A percentile compares a stretch with the other conserved stretches of the same genome.
These are phyloP conservation scores for Andinoacara biseriatus DNA, from an alignment of 2,113 vertebrate species.

Conservation along the genomic window DNA sequence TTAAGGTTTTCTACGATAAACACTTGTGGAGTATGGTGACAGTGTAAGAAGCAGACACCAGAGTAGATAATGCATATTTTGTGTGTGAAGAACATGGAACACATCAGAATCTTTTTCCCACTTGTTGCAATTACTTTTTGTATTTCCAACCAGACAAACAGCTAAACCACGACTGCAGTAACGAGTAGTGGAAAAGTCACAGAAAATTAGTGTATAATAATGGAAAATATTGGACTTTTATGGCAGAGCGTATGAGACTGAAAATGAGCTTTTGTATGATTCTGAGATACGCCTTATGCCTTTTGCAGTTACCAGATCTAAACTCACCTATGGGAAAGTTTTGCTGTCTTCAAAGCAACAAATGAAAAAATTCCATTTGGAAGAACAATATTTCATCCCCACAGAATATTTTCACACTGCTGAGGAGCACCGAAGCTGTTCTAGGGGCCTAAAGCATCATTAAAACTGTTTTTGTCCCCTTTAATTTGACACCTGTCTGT, in stretches of 20 bases:
- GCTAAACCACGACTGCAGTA: background rate
- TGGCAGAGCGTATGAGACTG: background rate
- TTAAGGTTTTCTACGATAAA: background rate
- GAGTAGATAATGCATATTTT: background rate
- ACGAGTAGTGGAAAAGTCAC: background rate
- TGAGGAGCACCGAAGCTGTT: background rate
- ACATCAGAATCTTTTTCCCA: conserved; percentile 7
- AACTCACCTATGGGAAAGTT: background rate
- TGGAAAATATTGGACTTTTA: background rate
- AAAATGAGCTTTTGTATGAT: background rate
- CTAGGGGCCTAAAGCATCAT: background rate
- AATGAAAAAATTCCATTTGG: background rate
- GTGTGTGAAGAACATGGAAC: background rate
- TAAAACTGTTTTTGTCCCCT: background rate
- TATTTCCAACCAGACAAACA: background rate
- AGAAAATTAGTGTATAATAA: background rate
- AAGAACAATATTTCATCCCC: background rate
- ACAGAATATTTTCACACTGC: background rate
- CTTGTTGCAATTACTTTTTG: conserved; percentile 23
- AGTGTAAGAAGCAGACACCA: background rate
- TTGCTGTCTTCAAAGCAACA: background rate
- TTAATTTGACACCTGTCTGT: background rate
- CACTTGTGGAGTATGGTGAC: background rate
- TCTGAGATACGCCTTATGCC: background rate
- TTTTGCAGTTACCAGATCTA: background rate